Evolutionary conservation across 2,888 invertebrate genomes (phyloP).

Genomic region (Tinea pellionella): DNA sequence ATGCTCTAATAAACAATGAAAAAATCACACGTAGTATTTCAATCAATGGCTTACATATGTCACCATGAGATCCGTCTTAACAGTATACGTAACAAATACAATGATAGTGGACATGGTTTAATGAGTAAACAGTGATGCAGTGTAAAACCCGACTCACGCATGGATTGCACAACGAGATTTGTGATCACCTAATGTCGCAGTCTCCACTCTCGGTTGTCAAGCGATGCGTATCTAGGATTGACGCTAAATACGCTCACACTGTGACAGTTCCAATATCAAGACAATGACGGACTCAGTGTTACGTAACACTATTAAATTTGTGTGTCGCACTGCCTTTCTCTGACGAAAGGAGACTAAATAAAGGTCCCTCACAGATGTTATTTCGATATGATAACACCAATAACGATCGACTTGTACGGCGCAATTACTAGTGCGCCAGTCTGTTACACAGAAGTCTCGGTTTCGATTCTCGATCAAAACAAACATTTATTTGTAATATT

Average conservation of each 20-base stretch:
- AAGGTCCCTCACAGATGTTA: conserved; percentile 3
- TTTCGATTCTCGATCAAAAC: too few relatives aligned
- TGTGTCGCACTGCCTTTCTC: neutral
- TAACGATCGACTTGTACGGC: too few relatives aligned
- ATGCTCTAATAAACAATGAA: too few relatives aligned
- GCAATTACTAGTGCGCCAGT: too few relatives aligned
- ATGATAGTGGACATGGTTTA: neutral
- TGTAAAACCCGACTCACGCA: conserved; percentile 3
- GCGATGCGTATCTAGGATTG: conserved; percentile 33
- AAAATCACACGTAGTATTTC: too few relatives aligned
- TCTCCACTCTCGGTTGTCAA: neutral
- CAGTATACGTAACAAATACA: neutral
- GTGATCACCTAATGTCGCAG: conserved; percentile 44
- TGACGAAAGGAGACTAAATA: conserved; percentile 10
- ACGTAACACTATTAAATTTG: conserved; percentile 47
- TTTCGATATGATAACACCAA: neutral
- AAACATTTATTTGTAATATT: too few relatives aligned
- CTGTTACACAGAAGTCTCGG: too few relatives aligned
- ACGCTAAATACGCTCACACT: conserved; percentile 62
- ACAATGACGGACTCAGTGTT: conserved; percentile 59
- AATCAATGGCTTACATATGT: too few relatives aligned
- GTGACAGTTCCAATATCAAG: conserved; percentile 62
- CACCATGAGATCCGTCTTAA: too few relatives aligned
- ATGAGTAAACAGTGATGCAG: neutral
- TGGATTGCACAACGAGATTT: conserved; percentile 44